Evolutionary conservation across 2,797 vertebrate genomes (phyloP).

Genomic region (Mus caroli): DNA sequence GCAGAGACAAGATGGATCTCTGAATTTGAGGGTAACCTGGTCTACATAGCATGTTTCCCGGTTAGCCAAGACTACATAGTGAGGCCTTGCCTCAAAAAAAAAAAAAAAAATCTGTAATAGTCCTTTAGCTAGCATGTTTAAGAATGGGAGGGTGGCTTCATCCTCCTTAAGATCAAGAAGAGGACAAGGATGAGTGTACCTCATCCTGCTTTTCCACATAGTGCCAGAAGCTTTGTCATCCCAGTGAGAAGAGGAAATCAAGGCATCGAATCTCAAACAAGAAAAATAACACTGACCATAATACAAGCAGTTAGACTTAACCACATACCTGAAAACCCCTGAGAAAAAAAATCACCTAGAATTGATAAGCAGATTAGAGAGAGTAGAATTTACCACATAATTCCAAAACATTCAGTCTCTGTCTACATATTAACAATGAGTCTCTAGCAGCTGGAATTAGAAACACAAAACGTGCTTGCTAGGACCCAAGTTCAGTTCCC

Average conservation of each 20-base stretch:
- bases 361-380: neutral
- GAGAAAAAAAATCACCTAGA: neutral
- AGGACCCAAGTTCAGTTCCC: no score
- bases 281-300: neutral
- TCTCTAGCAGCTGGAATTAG: neutral
- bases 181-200: neutral
- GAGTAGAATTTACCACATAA: neutral
- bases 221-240: accelerated
- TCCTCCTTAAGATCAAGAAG: neutral
- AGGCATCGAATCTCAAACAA: neutral
- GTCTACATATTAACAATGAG: neutral
- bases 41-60: neutral
- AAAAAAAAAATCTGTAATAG: neutral
- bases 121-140: neutral
- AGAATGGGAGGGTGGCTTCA: no score
- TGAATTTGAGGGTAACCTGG: neutral
- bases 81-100: neutral
- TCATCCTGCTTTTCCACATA: no score
- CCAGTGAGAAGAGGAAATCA: neutral
- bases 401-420: neutral
- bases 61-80: neutral
- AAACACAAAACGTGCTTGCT: neutral
- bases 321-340: neutral
- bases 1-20: neutral
- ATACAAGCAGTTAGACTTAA: neutral